phyloP scores from a whole-genome alignment of 2,888 invertebrate genomes.

The Meganola albula region DNA sequence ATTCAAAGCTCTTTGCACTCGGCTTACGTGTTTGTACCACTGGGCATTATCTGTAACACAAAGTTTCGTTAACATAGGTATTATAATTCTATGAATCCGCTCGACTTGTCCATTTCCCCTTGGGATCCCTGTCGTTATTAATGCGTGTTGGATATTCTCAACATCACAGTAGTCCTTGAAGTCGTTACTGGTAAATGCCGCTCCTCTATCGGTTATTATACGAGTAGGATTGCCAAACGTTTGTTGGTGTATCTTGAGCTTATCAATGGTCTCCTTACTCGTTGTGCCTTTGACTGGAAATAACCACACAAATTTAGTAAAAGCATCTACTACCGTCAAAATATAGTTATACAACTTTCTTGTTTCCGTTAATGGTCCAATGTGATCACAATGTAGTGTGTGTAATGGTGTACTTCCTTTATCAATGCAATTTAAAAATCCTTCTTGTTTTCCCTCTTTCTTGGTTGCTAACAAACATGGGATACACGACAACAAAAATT shows the following conservation, averaged over 20 bases:
- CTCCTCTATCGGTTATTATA: constrained; percentile 6
- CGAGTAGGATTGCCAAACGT: constrained; percentile 9
- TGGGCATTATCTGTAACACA: constrained; percentile 3
- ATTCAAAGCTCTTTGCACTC: constrained; percentile 6
- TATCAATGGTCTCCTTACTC: constrained; percentile 30
- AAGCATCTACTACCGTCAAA: constrained; percentile 38
- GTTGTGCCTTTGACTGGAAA: constrained; percentile 36
- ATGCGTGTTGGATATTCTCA: constrained; percentile 3
- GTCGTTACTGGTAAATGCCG: constrained; percentile 5
- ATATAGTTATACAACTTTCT: constrained; percentile 39
- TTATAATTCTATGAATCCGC: constrained; percentile 7
- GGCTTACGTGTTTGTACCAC: constrained; percentile 11
- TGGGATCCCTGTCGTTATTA: constrained; percentile 1
- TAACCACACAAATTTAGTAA: constrained; percentile 44
- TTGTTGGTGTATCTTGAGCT: constrained; percentile 1
- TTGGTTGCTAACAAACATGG: constrained; percentile 20
- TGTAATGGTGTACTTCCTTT: constrained; percentile 35
- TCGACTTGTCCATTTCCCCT: constrained; percentile 7
- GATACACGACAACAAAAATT: constrained; percentile 15
- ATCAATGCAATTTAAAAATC: constrained; percentile 25
- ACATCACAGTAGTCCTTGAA: constrained; percentile 7
- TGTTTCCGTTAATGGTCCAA: constrained; percentile 38
- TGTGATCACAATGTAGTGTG: constrained; percentile 39
- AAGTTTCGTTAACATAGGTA: constrained; percentile 7
- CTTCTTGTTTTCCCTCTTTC: constrained; percentile 31